Base-by-base conservation (phyloP, 2,888 invertebrate species). In the Harpalus rubripes region DNA sequence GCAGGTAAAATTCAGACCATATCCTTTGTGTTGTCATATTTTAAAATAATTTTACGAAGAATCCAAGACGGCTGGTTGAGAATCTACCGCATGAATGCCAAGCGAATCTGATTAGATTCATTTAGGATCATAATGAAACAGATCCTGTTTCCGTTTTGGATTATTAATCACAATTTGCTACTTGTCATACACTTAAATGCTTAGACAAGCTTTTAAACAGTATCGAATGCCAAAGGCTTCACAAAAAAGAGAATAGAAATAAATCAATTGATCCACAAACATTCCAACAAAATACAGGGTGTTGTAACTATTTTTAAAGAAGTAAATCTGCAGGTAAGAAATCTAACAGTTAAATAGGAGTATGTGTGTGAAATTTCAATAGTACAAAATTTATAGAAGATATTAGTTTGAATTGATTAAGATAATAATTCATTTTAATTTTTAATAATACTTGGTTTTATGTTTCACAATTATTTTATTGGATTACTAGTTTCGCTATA, bases 1-100 rank as follows among this genome's bases (percentile, higher is more conserved):
- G 22, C 83, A 83, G 83, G 83, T 83, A 83, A 83, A 83, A 83
- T 83, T 78, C 41, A 52, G 65, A 82, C 61, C 61, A 41, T 61
- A n/a, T 76, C 61, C 61, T 74, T 83, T 83, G 83, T 83, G 59
- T 81, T 65, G 81, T 81, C 68, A 81, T 68, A 81, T 68, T 52
- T 78, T 81, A 12, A 68, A 65, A 81, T 63, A 81, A 79, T 59
- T 79, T 79, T 39, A 79, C 79, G 59, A 61, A 44, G 80, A 39
- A 61, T 61, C 26, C 15, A 59, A 63, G 59, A 10, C 44, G 39
- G 59, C 59, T 26, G 39, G 32, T 39, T 32, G n/a, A 2, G 39
- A 59, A 79, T 61, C 79, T 79, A 79, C 79, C 79, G 61, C 79
- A 79, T 10, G 32, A 39, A 39, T 63, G 63, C 22, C 63, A 41